Evolutionary conservation across 2,888 invertebrate genomes (phyloP), one percentile per base, ranked within the genome.

Genomic region (Ormyrus pomaceus): DNA sequence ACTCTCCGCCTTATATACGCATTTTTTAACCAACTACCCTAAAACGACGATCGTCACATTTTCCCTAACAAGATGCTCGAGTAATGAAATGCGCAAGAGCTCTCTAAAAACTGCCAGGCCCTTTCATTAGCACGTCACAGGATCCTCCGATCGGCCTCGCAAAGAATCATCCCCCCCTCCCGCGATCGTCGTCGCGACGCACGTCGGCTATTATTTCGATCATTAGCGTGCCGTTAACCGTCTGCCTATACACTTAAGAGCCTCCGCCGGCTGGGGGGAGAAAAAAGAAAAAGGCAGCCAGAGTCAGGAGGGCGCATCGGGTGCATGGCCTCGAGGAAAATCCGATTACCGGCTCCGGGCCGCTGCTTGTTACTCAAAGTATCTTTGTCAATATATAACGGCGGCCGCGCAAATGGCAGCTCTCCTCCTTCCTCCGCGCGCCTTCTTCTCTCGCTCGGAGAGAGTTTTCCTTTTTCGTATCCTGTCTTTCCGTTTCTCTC

Each of bases 311-410:
- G 73, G 34, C 73, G 56, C 55, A 66, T 65, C 45, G 53, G 19
- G 58, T 34, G 13, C 65, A 53, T 74, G 65, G n/a, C 45, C 11
- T 9, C 9, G n/a, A 53, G 56, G 59, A 71, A 74, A 75, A 78
- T 78, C 75, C 65, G 78, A 81, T 75, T 68, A 75, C 34, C 34
- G 62, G 48, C 81, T 75, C 71, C 78, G 55, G 19, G 75, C 71
- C 78, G 56, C 71, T 75, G 75, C 71, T 72, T 78, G 74, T 74
- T 72, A 68, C 71, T 61, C 71, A 68, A 72, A 71, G 78, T 75
- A 78, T 66, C 75, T 79, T 71, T 81, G 75, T 79, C 78, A 72
- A 70, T 46, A 74, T 78, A 68, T 19, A 19, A 19, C 64, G 10
- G 66, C 11, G 46, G 53, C 62, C 56, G 59, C 50, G 34, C 53